Percentiles rank a stretch among this genome's conserved stretches.
Conservation (phyloP, 2,797 vertebrate genomes). For the Xenentodon cancila region DNA sequence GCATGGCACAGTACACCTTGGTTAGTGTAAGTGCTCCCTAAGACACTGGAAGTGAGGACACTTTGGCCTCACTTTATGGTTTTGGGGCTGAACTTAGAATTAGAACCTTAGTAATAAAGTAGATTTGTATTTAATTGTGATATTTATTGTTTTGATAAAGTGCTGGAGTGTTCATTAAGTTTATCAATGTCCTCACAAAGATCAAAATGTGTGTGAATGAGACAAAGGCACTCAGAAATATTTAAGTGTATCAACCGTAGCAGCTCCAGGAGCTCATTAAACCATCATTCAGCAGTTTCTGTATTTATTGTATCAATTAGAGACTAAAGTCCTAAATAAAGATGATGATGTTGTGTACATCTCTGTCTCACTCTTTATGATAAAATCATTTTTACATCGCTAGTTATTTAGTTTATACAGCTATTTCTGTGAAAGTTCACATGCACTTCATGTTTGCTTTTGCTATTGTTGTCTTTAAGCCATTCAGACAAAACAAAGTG, state of each 20-base stretch:
- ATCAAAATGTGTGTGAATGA: conserved; percentile 12
- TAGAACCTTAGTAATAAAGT: neutral
- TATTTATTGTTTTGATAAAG: neutral
- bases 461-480: too few relatives aligned
- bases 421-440: too few relatives aligned
- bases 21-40: too few relatives aligned
- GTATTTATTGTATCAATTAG: conserved; percentile 62
- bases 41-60: neutral
- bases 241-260: conserved; percentile 64
- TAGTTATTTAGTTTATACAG: too few relatives aligned
- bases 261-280: conserved; percentile 68
- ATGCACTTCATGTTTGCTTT: too few relatives aligned
- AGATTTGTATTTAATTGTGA: neutral
- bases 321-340: conserved; percentile 64
- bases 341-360: conserved; percentile 61
- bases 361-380: conserved; percentile 3
- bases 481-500: too few relatives aligned
- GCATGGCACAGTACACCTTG: too few relatives aligned
- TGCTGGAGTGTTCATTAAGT: neutral
- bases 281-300: conserved; percentile 57
- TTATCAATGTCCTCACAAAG: neutral
- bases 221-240: neutral
- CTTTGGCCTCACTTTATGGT: neutral
- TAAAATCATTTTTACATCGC: neutral
- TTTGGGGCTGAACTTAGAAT: neutral